Conservation (phyloP, 2,797 vertebrate species). For the Parotocinclus haroldoi region DNA sequence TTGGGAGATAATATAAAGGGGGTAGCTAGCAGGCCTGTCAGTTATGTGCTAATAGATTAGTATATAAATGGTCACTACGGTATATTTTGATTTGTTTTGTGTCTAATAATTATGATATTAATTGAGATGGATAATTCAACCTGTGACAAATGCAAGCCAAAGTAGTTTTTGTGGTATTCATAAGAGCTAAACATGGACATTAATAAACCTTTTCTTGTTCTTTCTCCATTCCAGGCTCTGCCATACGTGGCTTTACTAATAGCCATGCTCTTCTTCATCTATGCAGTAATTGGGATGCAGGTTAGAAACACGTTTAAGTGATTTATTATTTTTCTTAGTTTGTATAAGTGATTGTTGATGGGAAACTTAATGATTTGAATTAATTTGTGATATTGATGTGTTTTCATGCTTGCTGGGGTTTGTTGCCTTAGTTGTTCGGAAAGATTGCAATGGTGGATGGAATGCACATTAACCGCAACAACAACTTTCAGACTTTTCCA, state of each 20-base stretch:
- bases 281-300: conserved; percentile 99
- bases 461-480: conserved; percentile 96
- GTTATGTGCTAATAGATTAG: too few relatives aligned
- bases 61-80: too few relatives aligned
- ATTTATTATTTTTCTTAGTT: neutral
- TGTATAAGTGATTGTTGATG: neutral
- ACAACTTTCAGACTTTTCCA: conserved; percentile 98
- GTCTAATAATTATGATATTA: too few relatives aligned
- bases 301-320: conserved; percentile 56
- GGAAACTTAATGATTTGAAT: neutral
- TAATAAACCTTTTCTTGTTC: neutral
- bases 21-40: too few relatives aligned
- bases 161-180: too few relatives aligned
- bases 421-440: conserved; percentile 88
- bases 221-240: conserved; percentile 75
- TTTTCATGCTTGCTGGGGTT: neutral
- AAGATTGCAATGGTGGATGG: conserved; percentile 97
- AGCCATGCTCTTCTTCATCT: conserved; percentile 99
- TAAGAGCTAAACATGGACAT: too few relatives aligned
- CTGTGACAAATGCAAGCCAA: too few relatives aligned
- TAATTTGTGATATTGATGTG: neutral
- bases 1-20: too few relatives aligned
- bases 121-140: too few relatives aligned
- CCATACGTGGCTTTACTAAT: conserved; percentile 96
- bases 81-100: too few relatives aligned